Base-by-base conservation (phyloP, 2,113 vertebrate species). In the Micromys minutus region DNA sequence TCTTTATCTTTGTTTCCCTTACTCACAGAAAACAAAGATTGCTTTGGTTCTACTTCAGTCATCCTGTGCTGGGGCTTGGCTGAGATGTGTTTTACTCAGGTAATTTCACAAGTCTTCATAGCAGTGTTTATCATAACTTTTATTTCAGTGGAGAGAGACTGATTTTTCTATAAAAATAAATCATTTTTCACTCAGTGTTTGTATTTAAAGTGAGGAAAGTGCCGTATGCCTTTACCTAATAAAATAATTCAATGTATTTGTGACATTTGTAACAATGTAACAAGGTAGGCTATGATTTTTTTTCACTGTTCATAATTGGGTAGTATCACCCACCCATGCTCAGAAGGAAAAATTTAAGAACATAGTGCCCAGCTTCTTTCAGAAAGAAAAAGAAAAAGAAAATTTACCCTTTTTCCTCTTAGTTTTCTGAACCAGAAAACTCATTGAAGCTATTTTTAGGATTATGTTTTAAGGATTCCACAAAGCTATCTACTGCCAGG, bases 141-240 rank as follows among this genome's bases (percentile, higher is more conserved):
- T 95, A 69, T 94, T 96, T 96, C 88, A 95, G 81, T 95, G 69
- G 50, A 92, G 52, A 91, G 69, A 93, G 84, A 71, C 69, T 65
- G 50, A 61, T 77, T 96, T 86, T 92, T 93, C 71, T 95, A 52
- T 87, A 75, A 81, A 89, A 42, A 19, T 31, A 16, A 86, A 92
- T 92, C 93, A 52, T 34, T 93, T 96, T 86, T 92, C 39, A 67
- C 45, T 91, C 34, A 42, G 16, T 42, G 55, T 89, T 94, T 92
- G 85, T 67, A 81, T 89, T 76, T 87, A 80, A 95, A 89, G 75
- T 45, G 50, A 94, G 74, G 31, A 91, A 91, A 61, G 61, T 2
- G 15, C 87, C 85, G 21, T 17, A 45, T 42, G 34, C 36, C 24
- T 79, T 89, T 87, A 61, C 39, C 10, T 80, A 87, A 83, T 16